These are phyloP conservation scores for Drosophila baimaii DNA, from an alignment of 1,140 invertebrate genomes.

Conservation along the genomic window DNA sequence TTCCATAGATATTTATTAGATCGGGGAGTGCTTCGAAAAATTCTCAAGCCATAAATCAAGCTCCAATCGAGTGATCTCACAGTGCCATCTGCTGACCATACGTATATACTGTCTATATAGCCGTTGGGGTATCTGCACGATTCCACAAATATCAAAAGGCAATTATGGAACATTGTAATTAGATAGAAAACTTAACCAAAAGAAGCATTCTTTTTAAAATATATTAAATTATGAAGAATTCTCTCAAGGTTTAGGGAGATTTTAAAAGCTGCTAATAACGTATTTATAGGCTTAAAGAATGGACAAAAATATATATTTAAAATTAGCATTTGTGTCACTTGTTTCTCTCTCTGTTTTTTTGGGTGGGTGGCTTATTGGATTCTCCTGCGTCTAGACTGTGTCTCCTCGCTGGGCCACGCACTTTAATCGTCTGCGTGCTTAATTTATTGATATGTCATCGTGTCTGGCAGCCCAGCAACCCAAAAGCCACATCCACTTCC, in stretches of 20 bases:
- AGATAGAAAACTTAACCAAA: background rate
- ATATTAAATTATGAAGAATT: no score
- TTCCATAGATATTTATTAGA: constrained; percentile 75
- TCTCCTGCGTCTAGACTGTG: constrained; percentile 59
- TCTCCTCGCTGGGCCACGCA: constrained; percentile 42
- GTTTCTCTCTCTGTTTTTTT: constrained; percentile 5
- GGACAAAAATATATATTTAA: background rate
- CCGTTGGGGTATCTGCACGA: constrained; percentile 1
- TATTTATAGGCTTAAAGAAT: background rate
- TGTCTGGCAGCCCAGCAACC: constrained; percentile 23
- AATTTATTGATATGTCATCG: constrained; percentile 79
- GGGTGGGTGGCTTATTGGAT: constrained; percentile 26
- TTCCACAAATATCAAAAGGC: background rate
- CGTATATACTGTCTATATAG: constrained; percentile 8
- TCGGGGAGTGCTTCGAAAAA: constrained; percentile 57
- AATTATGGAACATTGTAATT: background rate
- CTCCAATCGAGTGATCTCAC: constrained; percentile 42
- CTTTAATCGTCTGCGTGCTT: constrained; percentile 72
- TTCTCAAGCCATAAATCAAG: constrained; percentile 68
- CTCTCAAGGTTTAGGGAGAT: no score
- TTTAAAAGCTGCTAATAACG: no score
- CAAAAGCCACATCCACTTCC: constrained; percentile 13
- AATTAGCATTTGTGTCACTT: background rate
- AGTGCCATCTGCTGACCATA: constrained; percentile 54
- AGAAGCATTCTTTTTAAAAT: background rate